Evolutionary conservation across 1,140 invertebrate genomes (phyloP), one percentile per base, ranked within the genome.

Genomic region (Lordiphosa clarofinis): DNA sequence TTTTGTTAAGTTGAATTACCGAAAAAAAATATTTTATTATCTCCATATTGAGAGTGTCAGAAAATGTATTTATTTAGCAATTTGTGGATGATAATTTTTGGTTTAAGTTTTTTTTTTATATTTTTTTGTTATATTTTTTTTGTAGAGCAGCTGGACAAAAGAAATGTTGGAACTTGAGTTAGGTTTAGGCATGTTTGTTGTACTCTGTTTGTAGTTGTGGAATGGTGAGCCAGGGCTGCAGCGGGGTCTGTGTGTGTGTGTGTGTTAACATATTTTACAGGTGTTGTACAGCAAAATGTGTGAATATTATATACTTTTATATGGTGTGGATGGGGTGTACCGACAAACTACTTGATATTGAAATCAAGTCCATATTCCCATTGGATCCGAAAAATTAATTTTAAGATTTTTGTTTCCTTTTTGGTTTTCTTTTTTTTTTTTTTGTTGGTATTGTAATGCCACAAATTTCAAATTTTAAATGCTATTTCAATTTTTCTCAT

Each of bases 21-120:
- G 73, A 78, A 78, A 78, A 68, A 74, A 79, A 79, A 69, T 24
- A 57, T 24, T 78, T 78, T 78, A 78, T 78, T 78, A 73, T 38
- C 64, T 56, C 64, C 39, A 61, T 62, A 46, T 54, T 28, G 7
- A 28, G 50, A 68, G 58, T 65, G 49, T 69, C 53, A 46, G 74
- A 74, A 69, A 79, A 65, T 73, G 56, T 62, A 21, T 28, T 28
- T 28, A 28, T 28, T 28, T 28, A 28, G 24, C 24, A 28, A 28
- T 6, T 28, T 28, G 24, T 28, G 24, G 0, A 28, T 28, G 24
- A 28, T 28, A 28, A 28, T 28, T 28, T 28, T 28, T 28, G 21
- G 1, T 21, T 21, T 21, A 21, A 21, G 21, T 5, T 28, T 6
- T 28, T 28, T 28, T 28, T 28, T 28, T 5, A 0, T 28, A 7